phyloP scores from a whole-genome alignment of 2,797 vertebrate genomes.

The Semaprochilodus insignis region DNA sequence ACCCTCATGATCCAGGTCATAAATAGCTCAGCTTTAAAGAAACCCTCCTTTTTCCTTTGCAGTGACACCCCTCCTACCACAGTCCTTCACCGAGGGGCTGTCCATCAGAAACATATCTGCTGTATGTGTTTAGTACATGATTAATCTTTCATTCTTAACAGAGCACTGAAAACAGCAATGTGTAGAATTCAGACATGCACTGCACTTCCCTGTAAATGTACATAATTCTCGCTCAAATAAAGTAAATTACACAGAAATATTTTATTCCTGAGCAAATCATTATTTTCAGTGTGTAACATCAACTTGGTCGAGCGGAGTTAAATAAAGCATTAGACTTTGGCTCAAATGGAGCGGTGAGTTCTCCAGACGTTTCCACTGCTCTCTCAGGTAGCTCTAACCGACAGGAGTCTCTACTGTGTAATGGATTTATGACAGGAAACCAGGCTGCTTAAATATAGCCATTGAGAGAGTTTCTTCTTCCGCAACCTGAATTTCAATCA shows the following conservation, averaged over 20 bases:
- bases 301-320: background rate
- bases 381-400: conserved; percentile 65
- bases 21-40: conserved; percentile 39
- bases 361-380: conserved; percentile 62
- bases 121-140: background rate
- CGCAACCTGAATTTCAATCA: conserved; percentile 65
- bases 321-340: conserved; percentile 5
- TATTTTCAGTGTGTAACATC: background rate
- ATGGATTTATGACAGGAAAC: conserved; percentile 71
- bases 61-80: conserved; percentile 6
- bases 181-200: no score
- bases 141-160: background rate
- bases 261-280: background rate
- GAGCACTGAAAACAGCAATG: background rate
- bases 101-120: background rate
- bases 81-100: background rate
- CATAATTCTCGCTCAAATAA: no score
- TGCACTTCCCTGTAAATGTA: no score
- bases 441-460: conserved; percentile 67
- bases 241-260: no score
- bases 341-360: conserved; percentile 46
- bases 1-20: conserved; percentile 37
- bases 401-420: conserved; percentile 69
- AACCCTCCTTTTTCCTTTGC: conserved; percentile 13
- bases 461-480: conserved; percentile 55